Base-by-base conservation (phyloP, 1,140 invertebrate genomes). In the Fopius arisanus region DNA sequence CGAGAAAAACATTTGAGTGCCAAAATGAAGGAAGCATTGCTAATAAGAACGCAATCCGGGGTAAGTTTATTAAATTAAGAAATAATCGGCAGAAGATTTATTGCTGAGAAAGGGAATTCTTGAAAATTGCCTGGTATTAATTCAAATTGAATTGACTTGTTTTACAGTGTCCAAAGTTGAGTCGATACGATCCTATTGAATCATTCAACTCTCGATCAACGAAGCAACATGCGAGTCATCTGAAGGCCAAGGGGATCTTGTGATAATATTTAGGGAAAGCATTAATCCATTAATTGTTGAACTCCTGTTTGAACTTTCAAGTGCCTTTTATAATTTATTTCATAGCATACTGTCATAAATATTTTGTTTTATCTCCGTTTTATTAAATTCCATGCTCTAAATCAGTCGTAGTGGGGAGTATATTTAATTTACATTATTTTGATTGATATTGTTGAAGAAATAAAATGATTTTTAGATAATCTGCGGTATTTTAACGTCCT, bases 1-100 rank as follows among this genome's bases (percentile, higher is more conserved):
- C 83, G 92, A 43, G 84, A 89, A 37, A 80, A 88, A 54, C 77
- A 83, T 28, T 77, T 92, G 1, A 88, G 91, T 70, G 68, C 80
- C 26, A 70, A 87, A 33, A 80, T 93, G 37, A 83, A 87, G 7
- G 75, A 87, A 75, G 90, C 84, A 40, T 54, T 89, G 16, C 48
- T 76, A 26, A 67, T 86, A 33, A 76, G 87, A 71, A 26, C 67
- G 69, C 0, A 77, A 41, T 43, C 73, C 23, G 72, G 76, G 28
- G 83, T 83, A 77, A 54, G 72, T 59, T 66, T 21, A 33, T 6
- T 41, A 63, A n/a, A n/a, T n/a, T n/a, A n/a, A n/a, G n/a, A n/a
- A n/a, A n/a, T n/a, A n/a, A n/a, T n/a, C n/a, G n/a, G n/a, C n/a
- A n/a, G n/a, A n/a, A n/a, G n/a, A n/a, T n/a, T n/a, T n/a, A n/a